Evolutionary conservation across 2,113 vertebrate species (phyloP).

Genomic region (Nanorana parkeri): DNA sequence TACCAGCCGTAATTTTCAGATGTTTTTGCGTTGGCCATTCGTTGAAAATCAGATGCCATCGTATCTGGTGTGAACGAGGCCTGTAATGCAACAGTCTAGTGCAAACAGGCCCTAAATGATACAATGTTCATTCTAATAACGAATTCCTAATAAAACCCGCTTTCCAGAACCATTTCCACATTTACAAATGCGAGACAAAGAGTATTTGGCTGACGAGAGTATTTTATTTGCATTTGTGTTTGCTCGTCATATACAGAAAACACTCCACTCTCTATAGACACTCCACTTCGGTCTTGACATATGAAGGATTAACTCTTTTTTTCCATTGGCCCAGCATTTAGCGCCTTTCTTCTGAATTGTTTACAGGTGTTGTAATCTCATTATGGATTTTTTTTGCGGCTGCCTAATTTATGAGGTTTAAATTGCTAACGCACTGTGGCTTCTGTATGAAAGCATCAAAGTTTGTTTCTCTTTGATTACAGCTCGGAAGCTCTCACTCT

Average conservation of each 20-base stretch:
- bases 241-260: conserved; percentile 19
- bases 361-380: conserved; percentile 47
- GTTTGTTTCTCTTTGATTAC: conserved; percentile 45
- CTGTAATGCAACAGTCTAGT: no score
- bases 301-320: conserved; percentile 48
- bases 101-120: no score
- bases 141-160: no score
- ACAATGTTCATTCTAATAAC: no score
- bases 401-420: conserved; percentile 30
- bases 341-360: conserved; percentile 46
- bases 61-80: no score
- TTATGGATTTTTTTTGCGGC: conserved; percentile 36
- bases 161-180: conserved; percentile 4
- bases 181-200: conserved; percentile 5
- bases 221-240: not conserved
- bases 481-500: conserved; percentile 32
- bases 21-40: no score
- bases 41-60: no score
- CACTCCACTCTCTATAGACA: conserved; percentile 40
- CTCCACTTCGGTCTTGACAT: conserved; percentile 48
- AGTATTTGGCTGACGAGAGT: conserved; percentile 6
- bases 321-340: conserved; percentile 45
- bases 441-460: conserved; percentile 40
- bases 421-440: conserved; percentile 32
- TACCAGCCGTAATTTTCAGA: no score